A percentile compares a stretch with the other conserved stretches of the same genome.
These are phyloP conservation scores for Drosophila rhopaloa DNA, from an alignment of 1,140 invertebrate genomes.

Conservation along the genomic window DNA sequence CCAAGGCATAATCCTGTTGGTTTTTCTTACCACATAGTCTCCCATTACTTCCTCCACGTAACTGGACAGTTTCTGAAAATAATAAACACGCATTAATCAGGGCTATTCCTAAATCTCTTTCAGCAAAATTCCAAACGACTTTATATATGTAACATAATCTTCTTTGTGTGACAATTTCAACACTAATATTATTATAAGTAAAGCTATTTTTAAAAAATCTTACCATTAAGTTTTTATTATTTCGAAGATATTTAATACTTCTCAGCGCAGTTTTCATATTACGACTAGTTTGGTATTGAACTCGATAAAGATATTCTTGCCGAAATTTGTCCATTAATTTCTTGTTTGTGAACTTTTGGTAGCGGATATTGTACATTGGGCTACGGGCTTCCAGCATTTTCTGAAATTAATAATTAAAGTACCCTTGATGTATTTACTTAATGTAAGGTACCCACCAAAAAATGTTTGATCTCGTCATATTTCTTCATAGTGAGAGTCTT, in stretches of 20 bases:
- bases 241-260: constrained; percentile 51
- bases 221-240: constrained; percentile 57
- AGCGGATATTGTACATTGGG: constrained; percentile 64
- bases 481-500: constrained; percentile 28
- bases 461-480: constrained; percentile 55
- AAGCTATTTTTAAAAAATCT: neutral
- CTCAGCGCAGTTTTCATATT: constrained; percentile 64
- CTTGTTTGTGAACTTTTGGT: constrained; percentile 58
- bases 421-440: neutral
- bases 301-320: constrained; percentile 55
- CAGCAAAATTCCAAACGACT: too few species aligned
- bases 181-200: too few species aligned
- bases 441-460: constrained; percentile 36
- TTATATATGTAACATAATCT: too few species aligned
- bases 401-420: constrained; percentile 16
- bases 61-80: constrained; percentile 45
- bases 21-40: constrained; percentile 74
- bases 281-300: constrained; percentile 75
- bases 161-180: too few species aligned
- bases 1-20: constrained; percentile 75
- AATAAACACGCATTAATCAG: too few species aligned
- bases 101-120: too few species aligned
- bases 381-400: constrained; percentile 78
- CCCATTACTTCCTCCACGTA: constrained; percentile 78
- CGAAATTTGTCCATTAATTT: constrained; percentile 47